Evolutionary conservation across 35 echinoderm and acorn worm species (phyloP).

Genomic region (Acanthaster planci): DNA sequence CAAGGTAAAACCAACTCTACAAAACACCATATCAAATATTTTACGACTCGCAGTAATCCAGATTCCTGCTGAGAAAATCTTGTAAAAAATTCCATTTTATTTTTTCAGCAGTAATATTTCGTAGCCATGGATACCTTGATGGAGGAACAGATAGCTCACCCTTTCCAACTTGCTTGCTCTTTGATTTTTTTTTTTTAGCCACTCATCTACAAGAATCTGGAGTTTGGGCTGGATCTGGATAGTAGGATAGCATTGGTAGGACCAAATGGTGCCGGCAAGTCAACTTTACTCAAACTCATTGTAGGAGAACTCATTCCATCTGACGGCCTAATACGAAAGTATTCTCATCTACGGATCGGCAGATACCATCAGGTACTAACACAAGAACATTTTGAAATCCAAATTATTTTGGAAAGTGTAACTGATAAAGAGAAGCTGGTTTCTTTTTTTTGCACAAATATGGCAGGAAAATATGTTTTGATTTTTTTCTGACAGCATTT

Average conservation of each 20-base stretch:
- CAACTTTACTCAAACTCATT: constrained; percentile 92
- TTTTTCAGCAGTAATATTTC: no score
- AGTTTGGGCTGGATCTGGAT: constrained; percentile 98
- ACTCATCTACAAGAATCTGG: constrained; percentile 90
- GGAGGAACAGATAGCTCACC: no score
- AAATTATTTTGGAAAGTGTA: no score
- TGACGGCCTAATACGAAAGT: constrained; percentile 97
- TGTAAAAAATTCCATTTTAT: no score
- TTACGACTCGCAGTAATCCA: no score
- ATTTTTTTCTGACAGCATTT: constrained; percentile 77
- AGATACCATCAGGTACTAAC: constrained; percentile 92
- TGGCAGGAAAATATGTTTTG: neutral
- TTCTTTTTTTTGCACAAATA: no score
- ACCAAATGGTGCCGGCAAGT: constrained; percentile 98
- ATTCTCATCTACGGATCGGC: constrained; percentile 94
- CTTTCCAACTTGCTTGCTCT: no score
- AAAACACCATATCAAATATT: neutral
- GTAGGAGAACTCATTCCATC: constrained; percentile 88
- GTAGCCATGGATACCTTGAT: no score
- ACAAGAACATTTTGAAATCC: no score
- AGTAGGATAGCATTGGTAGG: constrained; percentile 93
- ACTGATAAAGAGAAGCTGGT: no score
- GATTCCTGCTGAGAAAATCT: no score
- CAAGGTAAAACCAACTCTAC: constrained; percentile 62
- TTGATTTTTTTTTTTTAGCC: constrained; percentile 46